A percentile compares a stretch with the other conserved stretches of the same genome.
Evolutionary conservation across 2,797 vertebrate genomes (phyloP).

Genomic region (Diglossa cyanea): DNA sequence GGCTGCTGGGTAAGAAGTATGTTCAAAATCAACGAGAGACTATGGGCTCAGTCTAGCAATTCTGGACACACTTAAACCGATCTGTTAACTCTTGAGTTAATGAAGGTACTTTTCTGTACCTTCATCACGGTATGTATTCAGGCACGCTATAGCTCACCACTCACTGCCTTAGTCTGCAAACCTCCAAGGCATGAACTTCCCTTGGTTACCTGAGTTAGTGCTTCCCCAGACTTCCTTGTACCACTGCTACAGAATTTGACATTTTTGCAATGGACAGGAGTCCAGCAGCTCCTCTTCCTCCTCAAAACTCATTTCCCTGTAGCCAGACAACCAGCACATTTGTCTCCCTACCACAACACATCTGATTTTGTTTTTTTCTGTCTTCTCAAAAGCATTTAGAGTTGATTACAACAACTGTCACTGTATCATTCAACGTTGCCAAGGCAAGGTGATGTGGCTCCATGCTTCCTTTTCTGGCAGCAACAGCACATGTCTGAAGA

Average conservation of each 20-base stretch:
- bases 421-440: fast-evolving
- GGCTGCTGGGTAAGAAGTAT: background rate
- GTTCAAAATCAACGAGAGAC: background rate
- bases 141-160: background rate
- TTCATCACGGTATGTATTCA: background rate
- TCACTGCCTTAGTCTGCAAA: background rate
- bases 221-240: background rate
- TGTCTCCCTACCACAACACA: background rate
- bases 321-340: background rate
- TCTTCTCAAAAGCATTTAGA: background rate
- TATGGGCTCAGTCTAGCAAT: background rate
- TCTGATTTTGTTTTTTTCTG: background rate
- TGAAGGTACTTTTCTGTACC: background rate
- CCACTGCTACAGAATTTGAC: background rate
- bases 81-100: background rate
- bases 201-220: background rate
- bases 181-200: background rate
- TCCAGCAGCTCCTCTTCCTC: background rate
- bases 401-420: background rate
- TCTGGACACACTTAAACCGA: background rate
- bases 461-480: background rate
- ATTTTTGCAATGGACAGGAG: background rate
- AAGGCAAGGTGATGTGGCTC: background rate
- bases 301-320: background rate
- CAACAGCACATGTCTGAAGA: background rate